Base-by-base conservation (phyloP, 2,113 vertebrate species). In the Synchiropus splendidus region DNA sequence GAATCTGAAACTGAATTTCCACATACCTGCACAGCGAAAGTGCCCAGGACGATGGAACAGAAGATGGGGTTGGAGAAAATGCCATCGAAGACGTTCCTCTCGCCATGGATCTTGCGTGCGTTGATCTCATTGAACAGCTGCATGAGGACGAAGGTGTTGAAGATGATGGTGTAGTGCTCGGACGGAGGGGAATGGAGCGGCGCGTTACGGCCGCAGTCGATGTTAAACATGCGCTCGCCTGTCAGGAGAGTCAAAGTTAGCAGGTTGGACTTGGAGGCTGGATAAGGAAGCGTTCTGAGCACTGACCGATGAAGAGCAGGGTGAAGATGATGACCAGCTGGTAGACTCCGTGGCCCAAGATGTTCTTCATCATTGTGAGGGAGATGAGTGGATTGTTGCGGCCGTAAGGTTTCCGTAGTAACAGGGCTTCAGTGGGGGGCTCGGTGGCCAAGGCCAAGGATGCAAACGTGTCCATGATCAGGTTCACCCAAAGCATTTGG, bases 301-400 rank as follows among this genome's bases (percentile, higher is more conserved):
- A 6, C 2, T 9, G 73, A 92, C 91, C 91, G 2, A 84, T 86
- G 43, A 92, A 94, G 15, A 94, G 81, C 53, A 94, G 72, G 1
- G 87, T 91, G 70, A 94, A 92, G 76, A 94, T 92, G 80, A 90
- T 86, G 57, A 87, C 67, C 46, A 94, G 87, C 78, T 94, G 91
- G 78, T 94, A 94, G 36, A 86, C 86, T 0, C 88, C 90, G 1
- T 94, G 91, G 13, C 91, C 90, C 54, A 92, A 74, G 51, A 94
- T 92, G 58, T 91, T 94, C 75, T 94, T 94, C 90, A 94, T 91
- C 91, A 94, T 94, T 60, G 90, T 94, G 47, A 89, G 85, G 0
- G 91, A 92, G 73, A 94, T 89, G 60, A 94, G 88, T 1, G 91
- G 91, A 71, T 92, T 90, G 85, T 94, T 89, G 6, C 91, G 83